phyloP scores from a whole-genome alignment of 2,888 invertebrate species.

The Nowickia ferox region DNA sequence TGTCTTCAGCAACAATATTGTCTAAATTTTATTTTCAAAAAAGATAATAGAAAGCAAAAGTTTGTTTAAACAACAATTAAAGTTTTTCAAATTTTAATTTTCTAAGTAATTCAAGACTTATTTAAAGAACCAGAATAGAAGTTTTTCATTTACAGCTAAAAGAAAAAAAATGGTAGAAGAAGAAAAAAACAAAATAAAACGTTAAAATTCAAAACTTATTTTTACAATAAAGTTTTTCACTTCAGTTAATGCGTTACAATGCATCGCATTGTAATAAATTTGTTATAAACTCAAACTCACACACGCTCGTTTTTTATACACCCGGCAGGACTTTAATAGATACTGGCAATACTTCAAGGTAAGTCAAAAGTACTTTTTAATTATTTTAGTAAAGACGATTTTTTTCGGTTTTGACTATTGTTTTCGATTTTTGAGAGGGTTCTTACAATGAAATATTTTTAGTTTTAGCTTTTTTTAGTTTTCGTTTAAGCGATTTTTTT shows the following conservation, averaged over 20 bases:
- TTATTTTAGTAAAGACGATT: no score
- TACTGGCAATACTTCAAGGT: no score
- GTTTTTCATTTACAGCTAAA: conserved; percentile 8
- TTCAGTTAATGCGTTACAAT: conserved; percentile 39
- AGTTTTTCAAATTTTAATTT: conserved; percentile 46
- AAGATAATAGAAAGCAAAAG: conserved; percentile 32
- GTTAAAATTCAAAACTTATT: conserved; percentile 52
- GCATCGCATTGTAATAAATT: conserved; percentile 23
- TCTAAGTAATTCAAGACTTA: conserved; percentile 49
- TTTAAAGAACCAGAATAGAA: conserved; percentile 29
- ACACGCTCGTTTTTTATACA: background rate
- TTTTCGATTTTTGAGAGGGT: no score
- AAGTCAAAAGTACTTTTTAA: no score
- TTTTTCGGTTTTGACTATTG: no score
- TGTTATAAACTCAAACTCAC: background rate
- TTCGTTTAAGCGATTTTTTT: no score
- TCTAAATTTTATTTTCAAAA: background rate
- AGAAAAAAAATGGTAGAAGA: background rate
- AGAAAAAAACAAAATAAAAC: background rate
- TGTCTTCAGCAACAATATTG: no score
- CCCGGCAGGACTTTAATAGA: no score
- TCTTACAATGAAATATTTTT: no score
- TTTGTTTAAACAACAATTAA: conserved; percentile 45
- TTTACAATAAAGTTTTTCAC: conserved; percentile 41
- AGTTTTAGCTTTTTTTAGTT: no score